phyloP scores from a whole-genome alignment of 2,797 vertebrate species.

The Synaphobranchus kaupii region DNA sequence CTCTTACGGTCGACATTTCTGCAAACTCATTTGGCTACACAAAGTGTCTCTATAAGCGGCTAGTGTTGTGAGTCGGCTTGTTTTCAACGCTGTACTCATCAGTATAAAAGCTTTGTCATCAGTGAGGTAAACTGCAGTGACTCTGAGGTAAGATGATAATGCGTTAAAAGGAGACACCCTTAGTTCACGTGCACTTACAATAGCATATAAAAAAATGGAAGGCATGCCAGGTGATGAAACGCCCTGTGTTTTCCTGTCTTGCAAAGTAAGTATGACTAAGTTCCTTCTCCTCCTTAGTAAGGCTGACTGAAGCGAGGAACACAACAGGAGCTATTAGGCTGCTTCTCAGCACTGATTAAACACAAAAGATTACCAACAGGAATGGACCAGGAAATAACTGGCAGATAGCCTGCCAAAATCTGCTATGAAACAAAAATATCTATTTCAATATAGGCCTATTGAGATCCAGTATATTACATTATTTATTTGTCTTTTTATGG shows the following conservation, averaged over 20 bases:
- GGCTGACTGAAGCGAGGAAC: neutral
- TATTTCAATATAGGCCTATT: too few relatives aligned
- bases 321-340: neutral
- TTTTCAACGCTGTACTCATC: neutral
- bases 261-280: neutral
- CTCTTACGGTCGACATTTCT: neutral
- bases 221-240: too few relatives aligned
- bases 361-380: neutral
- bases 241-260: neutral
- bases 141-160: neutral
- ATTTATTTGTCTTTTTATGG: neutral
- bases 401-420: too few relatives aligned
- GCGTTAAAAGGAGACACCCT: neutral
- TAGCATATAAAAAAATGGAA: neutral
- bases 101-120: neutral
- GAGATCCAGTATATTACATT: neutral
- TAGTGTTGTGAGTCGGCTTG: too few relatives aligned
- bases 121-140: neutral
- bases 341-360: too few relatives aligned
- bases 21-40: conserved; percentile 43
- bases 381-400: neutral
- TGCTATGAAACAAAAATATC: too few relatives aligned
- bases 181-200: neutral
- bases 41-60: conserved; percentile 13
- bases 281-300: neutral